Conservation (phyloP, 1,140 invertebrate species). For the Diploscapter pachys region DNA sequence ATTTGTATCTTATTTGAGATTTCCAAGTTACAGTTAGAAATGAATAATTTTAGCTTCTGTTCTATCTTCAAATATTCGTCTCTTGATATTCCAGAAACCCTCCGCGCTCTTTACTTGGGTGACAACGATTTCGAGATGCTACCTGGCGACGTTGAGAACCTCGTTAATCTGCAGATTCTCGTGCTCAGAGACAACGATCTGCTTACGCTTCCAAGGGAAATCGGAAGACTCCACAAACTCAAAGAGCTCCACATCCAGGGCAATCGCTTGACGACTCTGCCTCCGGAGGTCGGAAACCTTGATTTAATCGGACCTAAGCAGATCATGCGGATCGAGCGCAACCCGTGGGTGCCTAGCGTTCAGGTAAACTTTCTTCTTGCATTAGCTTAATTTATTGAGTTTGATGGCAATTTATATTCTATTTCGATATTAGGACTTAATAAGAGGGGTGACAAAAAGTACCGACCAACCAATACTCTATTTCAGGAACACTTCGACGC, state of each 20-base stretch:
- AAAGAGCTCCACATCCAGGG: slow-evolving; percentile 78
- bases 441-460: no score
- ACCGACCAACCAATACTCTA: slow-evolving; percentile 52
- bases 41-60: no score
- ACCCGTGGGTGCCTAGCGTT: slow-evolving; percentile 81
- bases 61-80: no score
- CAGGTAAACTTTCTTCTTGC: slow-evolving; percentile 16
- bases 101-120: slow-evolving; percentile 87
- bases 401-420: background rate
- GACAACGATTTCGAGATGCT: slow-evolving; percentile 96
- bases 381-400: background rate
- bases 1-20: no score
- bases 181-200: slow-evolving; percentile 90
- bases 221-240: slow-evolving; percentile 79
- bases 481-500: slow-evolving; percentile 90
- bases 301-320: slow-evolving; percentile 88
- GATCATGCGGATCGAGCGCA: slow-evolving; percentile 90
- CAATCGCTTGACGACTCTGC: slow-evolving; percentile 84
- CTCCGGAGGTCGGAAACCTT: slow-evolving; percentile 75
- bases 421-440: no score
- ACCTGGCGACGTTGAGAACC: slow-evolving; percentile 80
- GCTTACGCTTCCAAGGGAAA: slow-evolving; percentile 83
- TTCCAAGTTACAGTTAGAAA: no score
- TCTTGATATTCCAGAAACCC: slow-evolving; percentile 64
- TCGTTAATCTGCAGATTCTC: slow-evolving; percentile 95